Base-by-base conservation (phyloP, 2,113 vertebrate genomes). In the Podiceps cristatus region DNA sequence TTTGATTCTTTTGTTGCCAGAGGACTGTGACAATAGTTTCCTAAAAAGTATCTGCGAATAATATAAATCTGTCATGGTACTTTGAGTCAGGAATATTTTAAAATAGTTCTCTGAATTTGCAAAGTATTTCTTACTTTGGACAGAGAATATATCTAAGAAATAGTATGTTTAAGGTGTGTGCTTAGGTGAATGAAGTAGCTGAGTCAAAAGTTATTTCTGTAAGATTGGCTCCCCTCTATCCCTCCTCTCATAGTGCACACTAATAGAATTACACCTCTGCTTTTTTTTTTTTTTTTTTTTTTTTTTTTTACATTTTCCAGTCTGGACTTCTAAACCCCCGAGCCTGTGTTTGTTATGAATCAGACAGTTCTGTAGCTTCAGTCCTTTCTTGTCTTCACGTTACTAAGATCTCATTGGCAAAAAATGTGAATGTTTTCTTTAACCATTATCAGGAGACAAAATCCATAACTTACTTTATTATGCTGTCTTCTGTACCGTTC, bases 81-180 rank as follows among this genome's bases (percentile, higher is more conserved):
- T 55, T 63, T 63, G 58, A 72, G 35, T 9, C 23, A 86, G 72
- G 15, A 93, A 44, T 83, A 11, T 79, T 73, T 90, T 66, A 1
- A 79, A 71, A 35, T n/a, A 88, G 3, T 20, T 78, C 5, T 63
- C 47, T 55, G 40, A 71, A 71, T 79, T 63, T 44, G 20, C 55
- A 22, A 44, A 63, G 4, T 58, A 31, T 68, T 76, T 72, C 31
- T 91, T 82, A 35, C 16, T 56, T 83, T 35, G 31, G 27, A 45
- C 18, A n/a, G 45, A 50, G 11, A 81, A 24, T 75, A 12, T 67
- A 29, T 67, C 0, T 9, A 59, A 62, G 11, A 18, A 72, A 40
- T 40, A 10, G 9, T 2, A 52, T 52, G 8, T 49, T 29, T 59
- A 59, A 68, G 33, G 9, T 45, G 1, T 0, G 0, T 62, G 8